Evolutionary conservation across 2,113 vertebrate species (phyloP), one percentile per base, ranked within the genome.

Genomic region (Gallinago media): DNA sequence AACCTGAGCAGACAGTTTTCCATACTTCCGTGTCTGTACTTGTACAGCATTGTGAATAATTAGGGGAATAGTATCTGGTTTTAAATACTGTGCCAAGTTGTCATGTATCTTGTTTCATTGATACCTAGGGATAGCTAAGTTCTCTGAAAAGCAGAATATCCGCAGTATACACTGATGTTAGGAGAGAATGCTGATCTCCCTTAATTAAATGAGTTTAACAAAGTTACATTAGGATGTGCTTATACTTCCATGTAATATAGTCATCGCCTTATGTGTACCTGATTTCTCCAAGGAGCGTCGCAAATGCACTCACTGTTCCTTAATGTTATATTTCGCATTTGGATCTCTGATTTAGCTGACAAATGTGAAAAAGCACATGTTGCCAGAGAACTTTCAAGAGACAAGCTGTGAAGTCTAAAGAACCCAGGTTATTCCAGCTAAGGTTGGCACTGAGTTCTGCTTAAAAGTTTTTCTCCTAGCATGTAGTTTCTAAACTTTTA

Each of bases 361-460:
- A 95, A 96, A 97, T 97, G 94, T 97, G 90, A 86, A 93, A 27
- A 86, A 93, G 85, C 52, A n/a, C 90, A 77, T 62, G 47, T 84
- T 97, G 96, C 94, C 96, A 96, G 92, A 92, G 90, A 96, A 94
- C 90, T 93, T 96, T 93, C 94, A 96, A 80, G 95, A 94, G 90
- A 93, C 94, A 92, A 94, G 75, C 90, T 96, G 95, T 90, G 88
- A 92, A 92, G 52, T 88, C 82, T 93, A 36, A 94, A 91, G 94
- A 95, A 92, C 88, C 92, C 85, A 95, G 90, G 92, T 95, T 95
- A 97, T 93, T 96, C 88, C 61, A 92, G 88, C 79, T 55, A 94
- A 95, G 59, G 50, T 72, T 96, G 94, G 88, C 90, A 94, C 54
- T 9, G 0, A 75, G 56, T 96, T 92, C 34, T 4, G 1, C 52